Conservation (phyloP, 1,140 invertebrate species). For the Drosophila erecta region DNA sequence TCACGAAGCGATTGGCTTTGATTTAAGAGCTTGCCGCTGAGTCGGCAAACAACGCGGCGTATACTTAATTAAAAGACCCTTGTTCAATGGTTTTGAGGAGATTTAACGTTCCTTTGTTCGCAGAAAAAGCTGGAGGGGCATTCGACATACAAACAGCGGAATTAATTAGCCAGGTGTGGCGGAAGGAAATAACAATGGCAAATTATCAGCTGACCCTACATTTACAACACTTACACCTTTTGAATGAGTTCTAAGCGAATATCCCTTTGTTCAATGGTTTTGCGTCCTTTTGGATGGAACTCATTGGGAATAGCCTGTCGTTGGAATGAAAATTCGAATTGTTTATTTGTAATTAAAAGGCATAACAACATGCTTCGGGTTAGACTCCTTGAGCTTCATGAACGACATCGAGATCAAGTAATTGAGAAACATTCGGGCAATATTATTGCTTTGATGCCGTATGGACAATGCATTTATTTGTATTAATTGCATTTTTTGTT, state of each 20-base stretch:
- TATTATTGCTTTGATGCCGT: conserved; percentile 14
- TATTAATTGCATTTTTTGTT: conserved; percentile 2
- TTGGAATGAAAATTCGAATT: too few species aligned
- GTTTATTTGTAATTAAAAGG: too few species aligned
- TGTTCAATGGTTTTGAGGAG: background rate
- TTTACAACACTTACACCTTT: too few species aligned
- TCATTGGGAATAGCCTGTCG: too few species aligned
- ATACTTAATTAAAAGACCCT: conserved; percentile 42
- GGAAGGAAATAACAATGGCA: background rate
- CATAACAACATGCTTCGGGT: too few species aligned
- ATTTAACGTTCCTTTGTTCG: conserved; percentile 7
- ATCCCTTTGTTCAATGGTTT: too few species aligned
- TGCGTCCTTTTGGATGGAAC: too few species aligned
- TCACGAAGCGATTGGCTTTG: conserved; percentile 20
- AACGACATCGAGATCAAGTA: conserved; percentile 7
- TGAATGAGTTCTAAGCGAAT: too few species aligned
- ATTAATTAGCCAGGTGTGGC: conserved; percentile 21
- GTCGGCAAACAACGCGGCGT: conserved; percentile 16
- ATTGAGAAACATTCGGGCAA: conserved; percentile 1
- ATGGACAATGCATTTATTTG: conserved; percentile 32
- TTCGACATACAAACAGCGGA: background rate
- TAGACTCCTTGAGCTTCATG: background rate
- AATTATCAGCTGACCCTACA: background rate
- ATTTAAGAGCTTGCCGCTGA: conserved; percentile 19
- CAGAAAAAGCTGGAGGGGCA: background rate